These are phyloP conservation scores for Augochlorella aurata DNA, from an alignment of 2,888 invertebrate species.

Conservation along the genomic window DNA sequence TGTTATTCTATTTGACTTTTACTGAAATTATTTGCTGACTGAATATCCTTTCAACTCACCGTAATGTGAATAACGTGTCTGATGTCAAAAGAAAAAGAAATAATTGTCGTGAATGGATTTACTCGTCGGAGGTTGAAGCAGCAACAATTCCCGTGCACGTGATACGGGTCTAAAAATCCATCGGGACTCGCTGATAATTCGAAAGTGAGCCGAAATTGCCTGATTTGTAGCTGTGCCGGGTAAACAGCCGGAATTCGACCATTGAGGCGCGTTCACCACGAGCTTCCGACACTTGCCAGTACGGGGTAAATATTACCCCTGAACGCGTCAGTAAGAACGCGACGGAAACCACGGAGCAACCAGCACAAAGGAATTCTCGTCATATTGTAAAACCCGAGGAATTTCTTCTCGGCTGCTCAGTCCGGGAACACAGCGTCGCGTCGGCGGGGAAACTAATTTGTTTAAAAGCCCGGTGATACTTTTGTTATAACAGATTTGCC, in stretches of 20 bases:
- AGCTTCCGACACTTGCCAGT: slow-evolving; percentile 4
- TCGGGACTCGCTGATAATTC: slow-evolving; percentile 15
- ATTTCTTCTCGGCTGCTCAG: not conserved
- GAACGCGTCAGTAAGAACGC: slow-evolving; percentile 6
- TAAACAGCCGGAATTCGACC: slow-evolving; percentile 33
- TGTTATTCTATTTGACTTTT: not conserved
- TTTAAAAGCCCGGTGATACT: not conserved
- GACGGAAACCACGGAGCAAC: slow-evolving; percentile 1
- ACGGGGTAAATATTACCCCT: slow-evolving; percentile 24
- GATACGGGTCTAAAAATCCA: slow-evolving; percentile 20
- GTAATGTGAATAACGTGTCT: not conserved
- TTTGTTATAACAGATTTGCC: no score
- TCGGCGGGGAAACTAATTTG: not conserved
- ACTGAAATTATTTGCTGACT: not conserved
- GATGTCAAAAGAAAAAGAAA: not conserved
- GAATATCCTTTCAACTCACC: no score
- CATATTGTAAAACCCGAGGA: not conserved
- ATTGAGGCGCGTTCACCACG: slow-evolving; percentile 24
- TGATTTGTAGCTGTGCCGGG: slow-evolving; percentile 24
- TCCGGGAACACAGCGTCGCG: not conserved
- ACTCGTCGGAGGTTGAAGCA: not conserved
- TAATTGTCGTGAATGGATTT: not conserved
- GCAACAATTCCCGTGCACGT: not conserved
- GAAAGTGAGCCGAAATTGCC: slow-evolving; percentile 18
- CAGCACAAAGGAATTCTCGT: not conserved